Evolutionary conservation across 1,140 invertebrate species (phyloP), one percentile per base, ranked within the genome.

Genomic region (Drosophila yakuba): DNA sequence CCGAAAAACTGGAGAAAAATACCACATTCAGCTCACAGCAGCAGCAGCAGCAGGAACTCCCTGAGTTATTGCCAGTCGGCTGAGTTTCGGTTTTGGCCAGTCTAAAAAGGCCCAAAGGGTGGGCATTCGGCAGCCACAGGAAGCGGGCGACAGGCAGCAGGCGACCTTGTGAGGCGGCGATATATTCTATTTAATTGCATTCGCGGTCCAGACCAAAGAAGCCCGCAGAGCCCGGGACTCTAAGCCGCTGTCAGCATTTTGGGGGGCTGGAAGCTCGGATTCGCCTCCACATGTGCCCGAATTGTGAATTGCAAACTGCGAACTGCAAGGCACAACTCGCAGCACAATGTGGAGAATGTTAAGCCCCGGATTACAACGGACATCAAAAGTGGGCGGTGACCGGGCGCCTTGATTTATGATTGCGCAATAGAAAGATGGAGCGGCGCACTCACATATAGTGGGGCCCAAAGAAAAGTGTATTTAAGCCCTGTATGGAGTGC

Each of bases 131-230:
- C 43, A 72, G 55, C 57, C 71, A 20, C 68, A 72, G 41, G 60
- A 54, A 41, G 47, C 28, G 50, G 67, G 58, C 62, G 54, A 59
- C 43, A 36, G 56, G 15, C 20, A 20, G 52, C 41, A n/a, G 36
- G 36, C 64, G 64, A 66, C 64, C 64, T 68, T 68, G 60, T 36
- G 61, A 66, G 60, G 45, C 43, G 55, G 59, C 83, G 59, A 88
- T 86, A 86, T 86, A 88, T 86, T 86, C 83, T 73, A 83, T 86
- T 86, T 86, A 86, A 86, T 86, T 86, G 83, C 83, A 83, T 83
- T 83, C 75, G 83, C 59, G 83, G 75, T 62, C 68, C 79, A 43
- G 64, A 51, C 71, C 54, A 60, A 38, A 67, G 62, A 54, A 62
- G 55, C 48, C 52, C 71, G 66, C n/a, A 50, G 45, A 14, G 14